Conservation (phyloP, 2,888 invertebrate genomes). For the Rhagium mordax region DNA sequence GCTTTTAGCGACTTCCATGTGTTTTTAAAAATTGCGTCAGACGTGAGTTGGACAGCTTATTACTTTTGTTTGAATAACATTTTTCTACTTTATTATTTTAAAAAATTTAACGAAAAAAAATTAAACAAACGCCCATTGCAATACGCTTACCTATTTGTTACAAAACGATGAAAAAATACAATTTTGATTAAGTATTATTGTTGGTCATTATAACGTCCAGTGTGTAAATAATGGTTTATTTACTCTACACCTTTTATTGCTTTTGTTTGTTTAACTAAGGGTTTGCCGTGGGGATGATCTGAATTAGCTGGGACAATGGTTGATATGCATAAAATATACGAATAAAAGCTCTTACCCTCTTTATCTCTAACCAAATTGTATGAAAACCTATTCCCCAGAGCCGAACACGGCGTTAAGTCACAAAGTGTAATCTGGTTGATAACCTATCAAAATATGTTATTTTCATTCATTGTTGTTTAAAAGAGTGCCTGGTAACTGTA, state of each 20-base stretch:
- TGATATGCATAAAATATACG: constrained; percentile 17
- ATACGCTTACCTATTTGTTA: too few relatives aligned
- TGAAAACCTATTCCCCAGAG: background rate
- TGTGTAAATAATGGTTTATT: constrained; percentile 17
- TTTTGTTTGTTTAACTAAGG: constrained; percentile 22
- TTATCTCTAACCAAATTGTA: constrained; percentile 2
- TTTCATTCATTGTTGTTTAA: background rate
- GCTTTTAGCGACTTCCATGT: too few relatives aligned
- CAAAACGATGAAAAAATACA: too few relatives aligned
- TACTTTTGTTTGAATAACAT: too few relatives aligned
- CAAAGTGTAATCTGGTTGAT: background rate
- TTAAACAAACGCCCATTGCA: too few relatives aligned
- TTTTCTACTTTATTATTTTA: too few relatives aligned
- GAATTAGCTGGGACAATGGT: constrained; percentile 23
- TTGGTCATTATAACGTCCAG: background rate
- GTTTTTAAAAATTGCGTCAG: too few relatives aligned
- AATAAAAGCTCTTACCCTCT: constrained; percentile 22
- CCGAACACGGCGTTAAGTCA: background rate
- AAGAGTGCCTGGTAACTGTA: background rate
- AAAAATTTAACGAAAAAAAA: too few relatives aligned
- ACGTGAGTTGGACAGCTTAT: too few relatives aligned
- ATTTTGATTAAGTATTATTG: background rate
- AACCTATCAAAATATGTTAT: background rate
- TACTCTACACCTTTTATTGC: constrained; percentile 29
- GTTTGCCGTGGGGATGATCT: constrained; percentile 7